Percentiles rank a stretch among this genome's conserved stretches.
These are phyloP conservation scores for Helicoverpa zea DNA, from an alignment of 1,140 invertebrate genomes.

Conservation along the genomic window DNA sequence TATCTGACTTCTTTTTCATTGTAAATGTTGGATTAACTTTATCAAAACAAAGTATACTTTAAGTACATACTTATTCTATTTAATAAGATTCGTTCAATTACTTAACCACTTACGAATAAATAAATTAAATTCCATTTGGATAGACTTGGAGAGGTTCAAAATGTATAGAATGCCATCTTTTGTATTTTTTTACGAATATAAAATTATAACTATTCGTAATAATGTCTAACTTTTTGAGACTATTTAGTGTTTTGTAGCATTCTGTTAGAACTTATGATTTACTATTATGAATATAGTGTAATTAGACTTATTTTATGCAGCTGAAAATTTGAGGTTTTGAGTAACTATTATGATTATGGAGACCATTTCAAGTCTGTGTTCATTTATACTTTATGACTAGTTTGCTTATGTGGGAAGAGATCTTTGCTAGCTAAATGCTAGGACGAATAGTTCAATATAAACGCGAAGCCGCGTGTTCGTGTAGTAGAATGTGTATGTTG, in stretches of 20 bases:
- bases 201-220: constrained; percentile 49
- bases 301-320: constrained; percentile 18
- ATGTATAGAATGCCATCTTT: constrained; percentile 58
- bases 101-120: constrained; percentile 11
- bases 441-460: not conserved
- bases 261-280: constrained; percentile 3
- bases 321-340: constrained; percentile 27
- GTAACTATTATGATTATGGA: constrained; percentile 6
- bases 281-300: constrained; percentile 11
- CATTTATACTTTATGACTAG: constrained; percentile 39
- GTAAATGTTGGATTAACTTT: constrained; percentile 16
- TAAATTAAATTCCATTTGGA: constrained; percentile 15
- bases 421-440: constrained; percentile 14
- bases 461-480: constrained; percentile 44
- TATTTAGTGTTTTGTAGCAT: constrained; percentile 42
- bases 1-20: constrained; percentile 26
- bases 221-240: not conserved
- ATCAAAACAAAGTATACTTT: not conserved
- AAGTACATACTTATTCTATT: constrained; percentile 14
- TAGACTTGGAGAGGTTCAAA: constrained; percentile 32
- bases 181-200: constrained; percentile 64
- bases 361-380: constrained; percentile 48
- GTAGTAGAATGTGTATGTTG: constrained; percentile 59
- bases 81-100: not conserved
- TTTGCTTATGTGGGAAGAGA: constrained; percentile 32